phyloP scores from a whole-genome alignment of 2,797 vertebrate genomes.

The Garrulus glandarius region DNA sequence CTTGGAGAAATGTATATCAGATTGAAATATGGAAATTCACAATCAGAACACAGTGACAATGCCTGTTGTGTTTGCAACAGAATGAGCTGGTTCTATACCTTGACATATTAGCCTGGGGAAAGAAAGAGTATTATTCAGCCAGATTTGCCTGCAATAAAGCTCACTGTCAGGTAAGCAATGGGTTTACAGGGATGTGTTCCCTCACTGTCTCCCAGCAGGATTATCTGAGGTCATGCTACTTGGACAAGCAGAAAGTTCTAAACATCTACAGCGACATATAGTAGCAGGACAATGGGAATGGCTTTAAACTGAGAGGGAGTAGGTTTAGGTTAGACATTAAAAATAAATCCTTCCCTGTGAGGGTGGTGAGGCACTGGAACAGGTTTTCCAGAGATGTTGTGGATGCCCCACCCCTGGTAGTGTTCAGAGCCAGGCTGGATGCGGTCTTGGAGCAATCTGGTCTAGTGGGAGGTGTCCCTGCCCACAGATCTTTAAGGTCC shows the following conservation, averaged over 20 bases:
- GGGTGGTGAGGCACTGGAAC: background rate
- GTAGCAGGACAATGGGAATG: background rate
- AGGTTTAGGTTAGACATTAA: background rate
- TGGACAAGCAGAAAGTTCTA: background rate
- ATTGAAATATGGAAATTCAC: background rate
- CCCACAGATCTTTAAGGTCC: background rate
- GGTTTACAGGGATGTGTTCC: background rate
- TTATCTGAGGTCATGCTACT: background rate
- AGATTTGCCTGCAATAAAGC: background rate
- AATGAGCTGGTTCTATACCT: background rate
- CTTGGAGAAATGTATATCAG: background rate
- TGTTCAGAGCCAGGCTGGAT: background rate
- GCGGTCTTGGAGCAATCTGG: background rate
- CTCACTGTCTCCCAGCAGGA: background rate
- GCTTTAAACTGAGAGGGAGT: background rate
- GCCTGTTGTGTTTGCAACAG: background rate
- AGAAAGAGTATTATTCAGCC: background rate
- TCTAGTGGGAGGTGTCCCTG: background rate
- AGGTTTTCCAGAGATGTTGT: background rate
- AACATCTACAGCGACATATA: background rate
- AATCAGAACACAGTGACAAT: background rate
- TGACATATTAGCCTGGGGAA: background rate
- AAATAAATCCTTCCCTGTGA: background rate
- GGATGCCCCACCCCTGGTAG: background rate
- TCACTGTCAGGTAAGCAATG: background rate